These are phyloP conservation scores for Nezara viridula DNA, from an alignment of 2,888 invertebrate genomes.

Conservation along the genomic window DNA sequence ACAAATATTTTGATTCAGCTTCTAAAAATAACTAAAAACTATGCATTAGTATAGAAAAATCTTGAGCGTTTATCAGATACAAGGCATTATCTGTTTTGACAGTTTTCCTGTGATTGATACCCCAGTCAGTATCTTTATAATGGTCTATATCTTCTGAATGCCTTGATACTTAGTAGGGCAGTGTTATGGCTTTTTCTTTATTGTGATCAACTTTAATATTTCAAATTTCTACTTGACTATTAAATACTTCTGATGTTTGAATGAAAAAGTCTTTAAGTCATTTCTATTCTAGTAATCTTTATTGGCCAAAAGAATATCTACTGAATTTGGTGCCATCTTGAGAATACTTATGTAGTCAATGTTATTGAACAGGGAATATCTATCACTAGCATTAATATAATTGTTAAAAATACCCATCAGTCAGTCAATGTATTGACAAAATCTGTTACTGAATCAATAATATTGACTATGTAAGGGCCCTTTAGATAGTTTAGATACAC, in stretches of 20 bases:
- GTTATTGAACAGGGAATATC: too few relatives aligned
- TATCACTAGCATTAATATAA: too few relatives aligned
- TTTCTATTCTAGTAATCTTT: not conserved
- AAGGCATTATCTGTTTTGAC: not conserved
- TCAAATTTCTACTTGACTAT: not conserved
- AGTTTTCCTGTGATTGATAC: constrained; percentile 8
- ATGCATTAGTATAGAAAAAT: not conserved
- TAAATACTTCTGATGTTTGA: not conserved
- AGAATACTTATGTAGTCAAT: too few relatives aligned
- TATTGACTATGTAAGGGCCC: too few relatives aligned
- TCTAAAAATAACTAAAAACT: not conserved
- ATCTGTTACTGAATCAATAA: too few relatives aligned
- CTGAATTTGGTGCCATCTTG: not conserved
- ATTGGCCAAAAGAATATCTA: not conserved
- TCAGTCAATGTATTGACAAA: too few relatives aligned
- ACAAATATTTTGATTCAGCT: not conserved
- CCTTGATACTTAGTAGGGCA: not conserved
- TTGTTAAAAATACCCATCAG: too few relatives aligned
- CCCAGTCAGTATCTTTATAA: not conserved
- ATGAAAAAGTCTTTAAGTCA: not conserved
- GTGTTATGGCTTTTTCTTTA: not conserved
- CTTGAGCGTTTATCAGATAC: constrained; percentile 4
- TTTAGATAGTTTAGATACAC: not conserved
- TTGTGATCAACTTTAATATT: not conserved
- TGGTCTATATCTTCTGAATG: not conserved